Percentiles rank a stretch among this genome's conserved stretches.
Conservation (phyloP, 1,140 invertebrate species). For the Nasonia giraulti region DNA sequence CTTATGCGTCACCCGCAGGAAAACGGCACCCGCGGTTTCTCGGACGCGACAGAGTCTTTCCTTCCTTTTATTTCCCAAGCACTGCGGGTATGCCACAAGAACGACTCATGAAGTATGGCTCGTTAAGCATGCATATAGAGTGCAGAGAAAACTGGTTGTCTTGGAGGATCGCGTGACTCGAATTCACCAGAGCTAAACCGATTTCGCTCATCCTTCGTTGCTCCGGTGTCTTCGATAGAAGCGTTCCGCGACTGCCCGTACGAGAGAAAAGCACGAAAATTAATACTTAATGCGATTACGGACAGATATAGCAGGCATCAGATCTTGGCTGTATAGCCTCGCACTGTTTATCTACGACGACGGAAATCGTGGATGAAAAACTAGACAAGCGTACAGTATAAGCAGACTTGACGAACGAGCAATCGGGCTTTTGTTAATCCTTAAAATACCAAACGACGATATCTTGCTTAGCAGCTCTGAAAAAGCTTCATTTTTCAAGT, state of each 20-base stretch:
- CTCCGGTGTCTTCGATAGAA: background rate
- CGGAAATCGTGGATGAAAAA: background rate
- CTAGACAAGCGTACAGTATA: too few species aligned
- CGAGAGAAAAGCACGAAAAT: constrained; percentile 6
- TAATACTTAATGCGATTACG: background rate
- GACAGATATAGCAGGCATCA: background rate
- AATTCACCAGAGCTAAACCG: constrained; percentile 29
- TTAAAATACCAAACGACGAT: background rate
- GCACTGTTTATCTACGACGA: background rate
- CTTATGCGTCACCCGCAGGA: background rate
- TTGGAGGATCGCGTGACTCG: constrained; percentile 28
- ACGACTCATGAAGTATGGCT: constrained; percentile 49
- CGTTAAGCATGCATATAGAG: constrained; percentile 65
- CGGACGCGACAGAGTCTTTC: background rate
- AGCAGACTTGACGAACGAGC: too few species aligned
- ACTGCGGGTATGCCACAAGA: background rate
- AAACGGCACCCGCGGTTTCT: background rate
- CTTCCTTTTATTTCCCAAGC: constrained; percentile 28
- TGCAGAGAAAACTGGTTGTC: constrained; percentile 51
- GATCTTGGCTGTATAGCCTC: background rate
- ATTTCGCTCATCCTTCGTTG: constrained; percentile 26
- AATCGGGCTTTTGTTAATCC: too few species aligned
- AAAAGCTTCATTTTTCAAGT: too few species aligned
- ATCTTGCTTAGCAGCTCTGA: background rate
- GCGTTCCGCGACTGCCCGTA: background rate